These are phyloP conservation scores for Clusia tigrina DNA, from an alignment of 2,888 invertebrate species.

Conservation along the genomic window DNA sequence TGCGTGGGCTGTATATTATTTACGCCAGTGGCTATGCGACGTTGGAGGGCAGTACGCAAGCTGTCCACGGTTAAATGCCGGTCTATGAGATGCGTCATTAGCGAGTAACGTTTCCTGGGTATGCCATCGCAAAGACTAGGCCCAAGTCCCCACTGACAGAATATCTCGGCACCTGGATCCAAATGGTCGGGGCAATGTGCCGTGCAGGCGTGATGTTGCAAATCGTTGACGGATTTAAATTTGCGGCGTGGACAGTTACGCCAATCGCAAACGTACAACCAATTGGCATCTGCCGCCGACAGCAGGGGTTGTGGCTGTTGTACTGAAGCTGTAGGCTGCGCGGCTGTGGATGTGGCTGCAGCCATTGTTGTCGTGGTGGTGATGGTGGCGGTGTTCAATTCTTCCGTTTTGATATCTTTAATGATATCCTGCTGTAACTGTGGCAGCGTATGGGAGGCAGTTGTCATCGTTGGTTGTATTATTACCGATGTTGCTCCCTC, in stretches of 20 bases:
- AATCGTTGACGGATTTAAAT: conserved; percentile 78
- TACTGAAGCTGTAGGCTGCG: conserved; percentile 21
- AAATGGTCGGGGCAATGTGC: conserved; percentile 79
- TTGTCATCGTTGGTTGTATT: conserved; percentile 19
- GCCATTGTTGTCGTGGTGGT: conserved; percentile 32
- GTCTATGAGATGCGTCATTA: conserved; percentile 96
- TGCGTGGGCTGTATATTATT: conserved; percentile 51
- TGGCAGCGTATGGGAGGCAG: conserved; percentile 20
- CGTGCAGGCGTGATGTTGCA: conserved; percentile 87
- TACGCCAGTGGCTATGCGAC: conserved; percentile 56
- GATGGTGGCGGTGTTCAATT: background rate
- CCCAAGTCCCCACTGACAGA: conserved; percentile 83
- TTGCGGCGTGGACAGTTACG: conserved; percentile 83
- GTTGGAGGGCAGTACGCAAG: conserved; percentile 55
- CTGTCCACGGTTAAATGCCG: conserved; percentile 85
- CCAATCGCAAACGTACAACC: conserved; percentile 89
- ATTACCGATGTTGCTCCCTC: background rate
- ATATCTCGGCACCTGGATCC: conserved; percentile 74
- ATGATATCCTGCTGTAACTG: conserved; percentile 14
- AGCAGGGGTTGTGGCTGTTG: conserved; percentile 32
- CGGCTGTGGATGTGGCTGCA: conserved; percentile 24
- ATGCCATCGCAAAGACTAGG: conserved; percentile 82
- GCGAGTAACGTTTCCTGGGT: conserved; percentile 88
- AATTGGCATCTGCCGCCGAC: conserved; percentile 57
- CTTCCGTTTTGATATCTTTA: conserved; percentile 14